A percentile compares a stretch with the other conserved stretches of the same genome.
phyloP scores from a whole-genome alignment of 2,888 invertebrate genomes.

The Hemaris fuciformis region DNA sequence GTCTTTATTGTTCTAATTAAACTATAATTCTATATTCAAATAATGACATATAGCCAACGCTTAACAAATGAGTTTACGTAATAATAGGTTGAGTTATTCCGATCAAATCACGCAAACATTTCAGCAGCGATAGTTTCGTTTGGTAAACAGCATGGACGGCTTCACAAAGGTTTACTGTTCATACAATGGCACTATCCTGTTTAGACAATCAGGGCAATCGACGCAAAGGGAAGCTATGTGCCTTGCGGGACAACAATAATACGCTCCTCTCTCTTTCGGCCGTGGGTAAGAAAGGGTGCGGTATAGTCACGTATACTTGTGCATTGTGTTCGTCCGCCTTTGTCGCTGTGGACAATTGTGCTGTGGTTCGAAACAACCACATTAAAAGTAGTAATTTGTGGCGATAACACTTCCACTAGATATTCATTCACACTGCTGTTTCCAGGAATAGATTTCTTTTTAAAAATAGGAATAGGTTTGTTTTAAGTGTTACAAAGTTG shows the following conservation, averaged over 20 bases:
- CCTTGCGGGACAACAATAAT: neutral
- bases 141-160: neutral
- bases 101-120: neutral
- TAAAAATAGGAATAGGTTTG: too few relatives aligned
- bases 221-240: neutral
- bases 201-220: constrained; percentile 9
- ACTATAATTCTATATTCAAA: too few relatives aligned
- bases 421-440: neutral
- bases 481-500: neutral
- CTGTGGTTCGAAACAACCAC: neutral
- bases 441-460: too few relatives aligned
- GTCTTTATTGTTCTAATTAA: too few relatives aligned
- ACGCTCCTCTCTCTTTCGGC: neutral
- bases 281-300: neutral
- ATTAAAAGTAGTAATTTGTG: neutral
- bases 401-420: neutral
- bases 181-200: constrained; percentile 5
- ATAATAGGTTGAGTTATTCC: too few relatives aligned
- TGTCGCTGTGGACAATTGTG: neutral
- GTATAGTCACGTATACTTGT: neutral
- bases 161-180: neutral
- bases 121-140: neutral
- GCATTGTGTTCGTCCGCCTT: neutral
- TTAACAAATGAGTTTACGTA: too few relatives aligned
- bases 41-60: too few relatives aligned